Evolutionary conservation across 2,888 invertebrate species (phyloP).

Genomic region (Allacma fusca): DNA sequence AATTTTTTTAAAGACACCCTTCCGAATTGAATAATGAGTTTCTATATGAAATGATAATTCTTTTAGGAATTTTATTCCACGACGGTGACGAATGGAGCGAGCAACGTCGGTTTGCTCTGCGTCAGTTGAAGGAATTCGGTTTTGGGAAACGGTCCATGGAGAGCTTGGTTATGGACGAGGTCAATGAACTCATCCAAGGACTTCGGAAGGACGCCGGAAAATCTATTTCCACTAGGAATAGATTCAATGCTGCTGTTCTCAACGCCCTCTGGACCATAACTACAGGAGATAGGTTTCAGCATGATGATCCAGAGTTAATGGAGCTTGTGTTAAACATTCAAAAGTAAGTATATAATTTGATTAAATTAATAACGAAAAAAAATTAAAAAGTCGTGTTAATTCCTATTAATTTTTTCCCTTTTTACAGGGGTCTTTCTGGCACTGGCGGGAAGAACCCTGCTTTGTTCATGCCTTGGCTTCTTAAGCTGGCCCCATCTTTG

Average conservation of each 20-base stretch:
- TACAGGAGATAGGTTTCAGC: conserved; percentile 50
- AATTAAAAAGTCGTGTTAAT: no score
- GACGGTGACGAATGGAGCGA: no score
- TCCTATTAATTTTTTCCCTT: neutral
- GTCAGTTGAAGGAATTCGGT: conserved; percentile 53
- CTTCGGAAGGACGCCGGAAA: conserved; percentile 49
- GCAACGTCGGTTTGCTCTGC: conserved; percentile 55
- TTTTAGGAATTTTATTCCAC: no score
- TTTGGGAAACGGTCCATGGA: conserved; percentile 57
- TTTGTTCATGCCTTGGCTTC: conserved; percentile 55
- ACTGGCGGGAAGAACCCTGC: conserved; percentile 47
- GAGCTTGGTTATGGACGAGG: conserved; percentile 53
- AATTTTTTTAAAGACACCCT: no score
- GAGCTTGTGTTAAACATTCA: neutral
- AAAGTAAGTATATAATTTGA: neutral
- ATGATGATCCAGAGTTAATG: conserved; percentile 51
- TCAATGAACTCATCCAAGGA: conserved; percentile 45
- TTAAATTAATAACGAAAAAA: neutral
- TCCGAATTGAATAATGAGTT: no score
- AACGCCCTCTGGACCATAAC: conserved; percentile 55
- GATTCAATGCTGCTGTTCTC: conserved; percentile 55
- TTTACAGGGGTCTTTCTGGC: conserved; percentile 47
- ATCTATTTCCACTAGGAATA: conserved; percentile 51
- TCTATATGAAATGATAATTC: no score
- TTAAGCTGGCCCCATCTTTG: conserved; percentile 47